These are phyloP conservation scores for Idaea aversata DNA, from an alignment of 2,888 invertebrate genomes.

Conservation along the genomic window DNA sequence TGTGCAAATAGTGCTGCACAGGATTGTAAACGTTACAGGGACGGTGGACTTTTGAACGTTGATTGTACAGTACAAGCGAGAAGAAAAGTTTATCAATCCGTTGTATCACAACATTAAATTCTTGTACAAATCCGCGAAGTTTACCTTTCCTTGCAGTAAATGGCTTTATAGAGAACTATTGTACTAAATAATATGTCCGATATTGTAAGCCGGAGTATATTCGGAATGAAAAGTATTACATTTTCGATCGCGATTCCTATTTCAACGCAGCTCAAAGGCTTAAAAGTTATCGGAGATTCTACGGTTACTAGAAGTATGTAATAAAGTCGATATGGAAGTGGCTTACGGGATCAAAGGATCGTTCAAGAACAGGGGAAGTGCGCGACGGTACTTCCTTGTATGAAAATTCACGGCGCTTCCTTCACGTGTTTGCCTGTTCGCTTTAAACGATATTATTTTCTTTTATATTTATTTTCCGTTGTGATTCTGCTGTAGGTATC, in stretches of 20 bases:
- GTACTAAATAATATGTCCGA: not conserved
- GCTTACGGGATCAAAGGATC: constrained; percentile 20
- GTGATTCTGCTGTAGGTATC: not conserved
- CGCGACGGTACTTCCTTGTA: constrained; percentile 1
- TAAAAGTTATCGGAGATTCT: constrained; percentile 28
- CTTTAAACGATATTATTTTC: not conserved
- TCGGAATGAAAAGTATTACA: constrained; percentile 13
- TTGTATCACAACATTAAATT: not conserved
- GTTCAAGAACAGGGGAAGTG: constrained; percentile 17
- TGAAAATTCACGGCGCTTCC: not conserved
- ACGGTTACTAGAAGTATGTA: constrained; percentile 20
- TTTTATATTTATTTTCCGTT: not conserved
- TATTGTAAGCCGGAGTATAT: not conserved
- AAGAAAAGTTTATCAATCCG: not conserved
- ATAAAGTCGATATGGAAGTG: constrained; percentile 21
- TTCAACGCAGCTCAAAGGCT: constrained; percentile 25
- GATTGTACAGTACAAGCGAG: not conserved
- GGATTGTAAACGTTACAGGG: too few species aligned
- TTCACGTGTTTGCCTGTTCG: not conserved
- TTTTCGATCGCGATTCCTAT: constrained; percentile 17
- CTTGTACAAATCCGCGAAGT: not conserved
- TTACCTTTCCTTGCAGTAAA: not conserved
- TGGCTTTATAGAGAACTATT: constrained; percentile 2
- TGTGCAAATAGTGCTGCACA: too few species aligned
- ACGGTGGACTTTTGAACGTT: too few species aligned